Evolutionary conservation across 2,113 vertebrate genomes (phyloP).

Genomic region (Ibidorhyncha struthersii): DNA sequence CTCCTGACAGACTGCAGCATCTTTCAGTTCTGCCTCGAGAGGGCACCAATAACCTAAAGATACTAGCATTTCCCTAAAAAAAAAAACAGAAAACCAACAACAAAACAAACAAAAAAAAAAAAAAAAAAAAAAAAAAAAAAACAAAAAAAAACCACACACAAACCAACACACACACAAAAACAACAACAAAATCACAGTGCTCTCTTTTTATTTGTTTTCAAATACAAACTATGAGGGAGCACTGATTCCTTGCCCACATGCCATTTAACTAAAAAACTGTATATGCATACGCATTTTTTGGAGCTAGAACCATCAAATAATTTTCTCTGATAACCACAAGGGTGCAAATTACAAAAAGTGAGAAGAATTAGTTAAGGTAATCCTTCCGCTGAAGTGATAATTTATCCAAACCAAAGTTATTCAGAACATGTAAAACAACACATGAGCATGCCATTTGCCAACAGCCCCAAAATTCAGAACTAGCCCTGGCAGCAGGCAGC

Average conservation of each 20-base stretch:
- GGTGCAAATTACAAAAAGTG: neutral
- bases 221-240: neutral
- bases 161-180: too few relatives aligned
- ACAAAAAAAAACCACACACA: too few relatives aligned
- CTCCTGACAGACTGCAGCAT: neutral
- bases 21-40: neutral
- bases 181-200: neutral
- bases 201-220: neutral
- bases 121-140: too few relatives aligned
- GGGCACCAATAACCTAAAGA: neutral
- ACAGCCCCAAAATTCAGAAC: neutral
- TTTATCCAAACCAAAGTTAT: neutral
- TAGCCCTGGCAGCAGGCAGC: neutral
- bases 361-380: neutral
- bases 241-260: neutral
- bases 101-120: too few relatives aligned
- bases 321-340: neutral
- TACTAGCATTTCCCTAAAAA: neutral
- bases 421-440: rapidly evolving
- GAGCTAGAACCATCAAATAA: neutral
- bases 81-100: too few relatives aligned
- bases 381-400: neutral
- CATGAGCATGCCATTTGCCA: rapidly evolving
- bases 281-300: rapidly evolving
- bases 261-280: neutral